Conservation (phyloP, 1,140 invertebrate species). For the Lepidotrigona ventralis region DNA sequence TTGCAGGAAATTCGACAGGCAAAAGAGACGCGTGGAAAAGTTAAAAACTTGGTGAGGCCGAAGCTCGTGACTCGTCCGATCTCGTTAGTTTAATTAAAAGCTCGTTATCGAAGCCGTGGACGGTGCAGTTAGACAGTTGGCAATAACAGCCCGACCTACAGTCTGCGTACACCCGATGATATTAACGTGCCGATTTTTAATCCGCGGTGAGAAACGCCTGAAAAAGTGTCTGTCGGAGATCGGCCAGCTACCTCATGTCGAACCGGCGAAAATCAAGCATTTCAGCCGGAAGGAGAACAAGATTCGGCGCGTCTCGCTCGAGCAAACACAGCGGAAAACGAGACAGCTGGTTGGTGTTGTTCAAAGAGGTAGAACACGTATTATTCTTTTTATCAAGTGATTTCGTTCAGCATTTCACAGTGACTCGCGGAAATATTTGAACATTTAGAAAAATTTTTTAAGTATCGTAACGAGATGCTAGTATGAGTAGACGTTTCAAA, state of each 20-base stretch:
- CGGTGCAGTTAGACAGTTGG: constrained; percentile 15
- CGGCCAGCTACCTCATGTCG: constrained; percentile 1
- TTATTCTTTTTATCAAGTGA: neutral
- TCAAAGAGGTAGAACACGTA: constrained; percentile 27
- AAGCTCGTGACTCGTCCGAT: constrained; percentile 34
- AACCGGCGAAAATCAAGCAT: neutral
- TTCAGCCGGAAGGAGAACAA: neutral
- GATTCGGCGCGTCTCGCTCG: constrained; percentile 1
- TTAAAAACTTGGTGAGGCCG: constrained; percentile 29
- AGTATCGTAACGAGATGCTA: neutral
- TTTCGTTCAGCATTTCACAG: neutral
- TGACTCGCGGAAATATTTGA: neutral
- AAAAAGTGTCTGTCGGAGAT: neutral
- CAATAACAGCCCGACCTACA: constrained; percentile 15
- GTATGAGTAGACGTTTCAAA: too few species aligned
- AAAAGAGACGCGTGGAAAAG: neutral
- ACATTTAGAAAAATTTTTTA: neutral
- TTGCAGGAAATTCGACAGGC: neutral
- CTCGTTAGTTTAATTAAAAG: constrained; percentile 66
- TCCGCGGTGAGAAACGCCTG: neutral
- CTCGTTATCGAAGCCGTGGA: constrained; percentile 56
- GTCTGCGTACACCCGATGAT: constrained; percentile 24
- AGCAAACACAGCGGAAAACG: constrained; percentile 34
- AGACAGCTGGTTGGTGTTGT: constrained; percentile 68
- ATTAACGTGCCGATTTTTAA: constrained; percentile 29